phyloP scores from a whole-genome alignment of 2,888 invertebrate species.

The Conus canariensis region DNA sequence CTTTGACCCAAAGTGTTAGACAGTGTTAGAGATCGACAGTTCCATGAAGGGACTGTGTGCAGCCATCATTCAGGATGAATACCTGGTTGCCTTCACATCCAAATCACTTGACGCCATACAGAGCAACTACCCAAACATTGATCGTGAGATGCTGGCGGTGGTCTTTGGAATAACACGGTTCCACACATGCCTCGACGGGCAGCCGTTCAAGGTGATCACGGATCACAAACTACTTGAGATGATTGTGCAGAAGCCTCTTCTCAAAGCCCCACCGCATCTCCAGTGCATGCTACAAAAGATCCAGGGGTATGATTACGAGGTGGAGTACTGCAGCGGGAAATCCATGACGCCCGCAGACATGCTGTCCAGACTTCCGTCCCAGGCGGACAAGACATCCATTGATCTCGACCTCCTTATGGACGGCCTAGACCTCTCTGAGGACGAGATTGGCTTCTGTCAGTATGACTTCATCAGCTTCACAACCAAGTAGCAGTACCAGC shows the following conservation, averaged over 20 bases:
- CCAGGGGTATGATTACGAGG: neutral
- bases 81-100: slow-evolving; percentile 59
- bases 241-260: too few relatives aligned
- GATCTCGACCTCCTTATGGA: slow-evolving; percentile 42
- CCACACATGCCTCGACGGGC: slow-evolving; percentile 63
- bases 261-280: neutral
- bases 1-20: slow-evolving; percentile 40
- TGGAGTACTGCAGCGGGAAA: neutral
- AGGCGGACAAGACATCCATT: slow-evolving; percentile 13
- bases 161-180: slow-evolving; percentile 66
- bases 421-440: slow-evolving; percentile 2
- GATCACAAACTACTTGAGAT: slow-evolving; percentile 67
- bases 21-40: slow-evolving; percentile 56
- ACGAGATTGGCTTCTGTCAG: neutral
- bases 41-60: slow-evolving; percentile 58
- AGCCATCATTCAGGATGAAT: slow-evolving; percentile 57
- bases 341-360: slow-evolving; percentile 47
- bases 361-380: slow-evolving; percentile 48
- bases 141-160: slow-evolving; percentile 60
- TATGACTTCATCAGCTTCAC: too few relatives aligned
- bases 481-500: too few relatives aligned
- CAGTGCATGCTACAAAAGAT: neutral
- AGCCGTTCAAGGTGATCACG: slow-evolving; percentile 56
- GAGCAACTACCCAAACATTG: slow-evolving; percentile 49
- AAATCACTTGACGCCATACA: slow-evolving; percentile 55